Evolutionary conservation across 2,797 vertebrate genomes (phyloP), one percentile per base, ranked within the genome.

Genomic region (Sebastes vulpes): DNA sequence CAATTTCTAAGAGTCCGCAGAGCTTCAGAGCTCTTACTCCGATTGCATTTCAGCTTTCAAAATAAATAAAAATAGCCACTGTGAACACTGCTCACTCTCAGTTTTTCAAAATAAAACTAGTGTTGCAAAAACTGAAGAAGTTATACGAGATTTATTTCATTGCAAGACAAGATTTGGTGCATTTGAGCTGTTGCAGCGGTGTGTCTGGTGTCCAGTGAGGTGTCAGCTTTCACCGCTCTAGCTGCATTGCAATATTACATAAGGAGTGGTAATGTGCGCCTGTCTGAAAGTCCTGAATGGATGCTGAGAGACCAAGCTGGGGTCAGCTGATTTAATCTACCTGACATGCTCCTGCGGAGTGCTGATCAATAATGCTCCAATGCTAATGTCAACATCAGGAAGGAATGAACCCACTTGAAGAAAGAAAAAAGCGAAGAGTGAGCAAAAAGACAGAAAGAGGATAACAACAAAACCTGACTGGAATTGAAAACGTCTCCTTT

Each of bases 271-370:
- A 78, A 91, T 48, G 74, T 79, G 66, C 18, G 53, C 35, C 58
- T 76, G 64, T 90, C 75, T 72, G 50, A 58, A 65, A 71, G 63
- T 46, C 81, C 71, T 63, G 54, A 67, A 54, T 58, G 72, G 69
- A 89, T 77, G 82, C 72, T 42, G 48, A 65, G 75, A 81, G 87
- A 85, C 73, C 79, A 71, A 75, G 66, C 38, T 29, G 54, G 81
- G 90, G 91, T 94, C 91, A 92, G 89, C 76, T 89, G 89, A 93
- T 94, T 93, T 89, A 93, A 95, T 95, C 89, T 92, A 91, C 78
- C 90, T 86, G 90, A 90, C 90, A 79, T 83, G 83, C 86, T 87
- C 82, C 87, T 77, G 77, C 76, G 73, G 84, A 84, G 82, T 38
- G 75, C 77, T 84, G 87, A 94, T 96, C 94, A 87, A 95, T 94